phyloP scores from a whole-genome alignment of 2,113 vertebrate species.

The Menura novaehollandiae region DNA sequence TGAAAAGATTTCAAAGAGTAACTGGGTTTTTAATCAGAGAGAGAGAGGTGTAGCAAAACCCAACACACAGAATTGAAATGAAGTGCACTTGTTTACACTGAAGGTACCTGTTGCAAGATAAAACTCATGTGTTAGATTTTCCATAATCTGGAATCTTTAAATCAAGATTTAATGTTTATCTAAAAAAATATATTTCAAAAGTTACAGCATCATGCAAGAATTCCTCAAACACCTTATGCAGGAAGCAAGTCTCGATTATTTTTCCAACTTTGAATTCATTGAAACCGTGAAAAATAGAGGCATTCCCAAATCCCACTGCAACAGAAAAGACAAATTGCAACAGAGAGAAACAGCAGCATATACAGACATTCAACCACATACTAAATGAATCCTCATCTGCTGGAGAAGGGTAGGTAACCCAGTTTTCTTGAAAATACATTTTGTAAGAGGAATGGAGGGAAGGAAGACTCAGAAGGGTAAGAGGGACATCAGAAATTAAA shows the following conservation, averaged over 20 bases:
- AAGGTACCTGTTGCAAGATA: background rate
- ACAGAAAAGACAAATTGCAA: background rate
- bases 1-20: background rate
- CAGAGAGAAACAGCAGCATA: background rate
- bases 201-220: background rate
- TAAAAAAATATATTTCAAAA: background rate
- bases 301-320: background rate
- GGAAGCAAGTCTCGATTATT: background rate
- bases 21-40: background rate
- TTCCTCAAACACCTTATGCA: background rate
- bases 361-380: background rate
- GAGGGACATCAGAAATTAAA: background rate
- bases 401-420: background rate
- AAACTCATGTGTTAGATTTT: background rate
- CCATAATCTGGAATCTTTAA: background rate
- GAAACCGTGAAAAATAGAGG: background rate
- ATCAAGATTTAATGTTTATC: background rate
- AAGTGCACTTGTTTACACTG: background rate
- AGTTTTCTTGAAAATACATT: background rate
- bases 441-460: background rate
- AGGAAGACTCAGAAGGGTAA: background rate
- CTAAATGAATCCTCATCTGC: background rate
- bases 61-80: background rate
- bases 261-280: background rate
- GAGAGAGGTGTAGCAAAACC: background rate